These are phyloP conservation scores for Coregonus sp. DNA, from an alignment of 2,797 vertebrate genomes.

Conservation along the genomic window DNA sequence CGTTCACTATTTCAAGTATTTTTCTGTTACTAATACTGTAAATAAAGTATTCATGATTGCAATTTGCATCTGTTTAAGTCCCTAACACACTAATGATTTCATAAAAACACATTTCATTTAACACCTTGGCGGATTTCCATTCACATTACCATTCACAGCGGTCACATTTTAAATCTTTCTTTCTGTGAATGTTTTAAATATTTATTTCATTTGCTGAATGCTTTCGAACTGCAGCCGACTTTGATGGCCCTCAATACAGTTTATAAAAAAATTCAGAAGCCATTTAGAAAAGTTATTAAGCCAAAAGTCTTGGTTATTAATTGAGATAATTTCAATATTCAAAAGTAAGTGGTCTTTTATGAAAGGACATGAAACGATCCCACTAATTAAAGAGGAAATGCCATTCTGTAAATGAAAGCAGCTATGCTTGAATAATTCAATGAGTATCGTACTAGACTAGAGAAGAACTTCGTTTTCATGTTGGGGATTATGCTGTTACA, in stretches of 20 bases:
- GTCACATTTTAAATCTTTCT: no score
- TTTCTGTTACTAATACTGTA: no score
- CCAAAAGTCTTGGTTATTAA: constrained; percentile 33
- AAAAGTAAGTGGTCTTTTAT: constrained; percentile 30
- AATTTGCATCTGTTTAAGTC: no score
- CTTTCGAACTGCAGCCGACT: background rate
- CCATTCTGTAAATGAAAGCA: constrained; percentile 24
- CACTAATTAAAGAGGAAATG: constrained; percentile 33
- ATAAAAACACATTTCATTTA: no score
- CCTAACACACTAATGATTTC: no score
- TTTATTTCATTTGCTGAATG: constrained; percentile 6
- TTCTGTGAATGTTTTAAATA: constrained; percentile 24
- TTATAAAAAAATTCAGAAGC: constrained; percentile 16
- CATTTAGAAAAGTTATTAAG: constrained; percentile 26
- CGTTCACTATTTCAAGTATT: no score
- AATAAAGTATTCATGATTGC: no score
- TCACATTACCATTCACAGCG: no score
- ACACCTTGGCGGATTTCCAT: no score
- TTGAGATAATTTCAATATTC: constrained; percentile 33
- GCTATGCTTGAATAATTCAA: constrained; percentile 29
- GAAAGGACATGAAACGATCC: constrained; percentile 27
- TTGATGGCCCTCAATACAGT: background rate
- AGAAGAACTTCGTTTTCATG: constrained; percentile 10
- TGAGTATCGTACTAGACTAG: constrained; percentile 3
- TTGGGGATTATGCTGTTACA: constrained; percentile 6